These are phyloP conservation scores for Macrochelys suwanniensis DNA, from an alignment of 2,797 vertebrate genomes.

Conservation along the genomic window DNA sequence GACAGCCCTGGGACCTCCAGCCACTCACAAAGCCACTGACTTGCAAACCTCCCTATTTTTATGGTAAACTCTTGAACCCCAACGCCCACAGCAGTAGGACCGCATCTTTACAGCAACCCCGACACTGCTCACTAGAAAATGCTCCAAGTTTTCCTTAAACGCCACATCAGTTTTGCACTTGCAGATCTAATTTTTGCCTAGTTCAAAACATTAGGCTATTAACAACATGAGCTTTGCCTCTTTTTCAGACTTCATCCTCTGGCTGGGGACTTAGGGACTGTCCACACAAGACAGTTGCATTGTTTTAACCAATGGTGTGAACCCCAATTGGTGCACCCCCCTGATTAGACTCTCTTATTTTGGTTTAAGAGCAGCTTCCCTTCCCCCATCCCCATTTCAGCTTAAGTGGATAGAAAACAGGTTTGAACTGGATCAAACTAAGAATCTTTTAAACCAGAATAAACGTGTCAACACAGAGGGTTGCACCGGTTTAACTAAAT, in stretches of 20 bases:
- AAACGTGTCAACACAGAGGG: not conserved
- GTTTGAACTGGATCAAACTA: not conserved
- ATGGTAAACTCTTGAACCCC: not conserved
- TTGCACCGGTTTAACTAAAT: not conserved
- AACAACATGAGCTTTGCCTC: not conserved
- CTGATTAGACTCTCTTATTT: not conserved
- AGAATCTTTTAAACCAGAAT: not conserved
- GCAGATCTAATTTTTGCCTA: not conserved
- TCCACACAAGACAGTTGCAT: not conserved
- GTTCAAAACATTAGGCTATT: not conserved
- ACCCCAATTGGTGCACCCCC: rapidly evolving
- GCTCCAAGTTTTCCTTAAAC: not conserved
- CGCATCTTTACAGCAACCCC: not conserved
- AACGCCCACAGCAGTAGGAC: not conserved
- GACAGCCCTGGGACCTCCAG: not conserved
- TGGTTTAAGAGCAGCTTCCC: rapidly evolving
- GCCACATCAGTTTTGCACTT: not conserved
- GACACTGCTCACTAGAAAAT: not conserved
- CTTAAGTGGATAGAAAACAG: rapidly evolving
- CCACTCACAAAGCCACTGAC: not conserved
- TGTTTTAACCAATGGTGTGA: not conserved
- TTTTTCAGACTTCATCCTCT: not conserved
- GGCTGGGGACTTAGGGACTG: not conserved
- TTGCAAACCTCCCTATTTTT: not conserved
- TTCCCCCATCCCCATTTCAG: not conserved